Base-by-base conservation (phyloP, 1,140 invertebrate genomes). In the Bombus ignitus region DNA sequence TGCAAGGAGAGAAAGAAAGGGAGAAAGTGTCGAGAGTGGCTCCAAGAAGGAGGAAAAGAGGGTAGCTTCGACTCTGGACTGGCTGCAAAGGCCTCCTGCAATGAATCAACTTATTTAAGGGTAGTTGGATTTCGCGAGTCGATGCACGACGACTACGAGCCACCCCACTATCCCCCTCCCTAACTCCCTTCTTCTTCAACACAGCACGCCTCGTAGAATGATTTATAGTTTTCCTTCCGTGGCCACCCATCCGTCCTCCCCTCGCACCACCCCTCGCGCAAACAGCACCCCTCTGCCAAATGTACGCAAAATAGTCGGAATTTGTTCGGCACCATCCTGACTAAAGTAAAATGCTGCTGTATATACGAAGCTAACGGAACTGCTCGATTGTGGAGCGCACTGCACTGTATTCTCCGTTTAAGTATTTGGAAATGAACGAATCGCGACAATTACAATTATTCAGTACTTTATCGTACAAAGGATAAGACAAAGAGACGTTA, bases 41-140 rank as follows among this genome's bases (percentile, higher is more conserved):
- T 84, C 15, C 10, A 35, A 70, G 72, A n/a, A 62, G 66, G 71
- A 39, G 71, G 44, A 73, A 39, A 37, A 42, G n/a, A 44, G 39
- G 42, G 73, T 76, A 37, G 73, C 70, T 57, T 66, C 62, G 82
- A 86, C 70, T 90, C 77, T 87, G 81, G 57, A 79, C 88, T 88
- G 85, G 74, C 85, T 90, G 89, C 89, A 90, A 88, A 92, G 91
- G 90, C 89, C 90, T 91, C 85, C 84, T 87, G 93, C 92, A 94
- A 94, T 95, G 94, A 95, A 95, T 94, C 94, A 95, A 94, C 92
- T 95, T 95, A 95, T 95, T 94, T 95, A 95, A 95, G 94, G 94
- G 94, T 94, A 95, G 94, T 94, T 94, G 94, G 92, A 95, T 94
- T 95, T 95, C 93, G 94, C 94, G 94, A 95, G 92, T 95, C 93